A percentile compares a stretch with the other conserved stretches of the same genome.
Conservation (phyloP, 2,113 vertebrate species). For the Maccullochella peelii region DNA sequence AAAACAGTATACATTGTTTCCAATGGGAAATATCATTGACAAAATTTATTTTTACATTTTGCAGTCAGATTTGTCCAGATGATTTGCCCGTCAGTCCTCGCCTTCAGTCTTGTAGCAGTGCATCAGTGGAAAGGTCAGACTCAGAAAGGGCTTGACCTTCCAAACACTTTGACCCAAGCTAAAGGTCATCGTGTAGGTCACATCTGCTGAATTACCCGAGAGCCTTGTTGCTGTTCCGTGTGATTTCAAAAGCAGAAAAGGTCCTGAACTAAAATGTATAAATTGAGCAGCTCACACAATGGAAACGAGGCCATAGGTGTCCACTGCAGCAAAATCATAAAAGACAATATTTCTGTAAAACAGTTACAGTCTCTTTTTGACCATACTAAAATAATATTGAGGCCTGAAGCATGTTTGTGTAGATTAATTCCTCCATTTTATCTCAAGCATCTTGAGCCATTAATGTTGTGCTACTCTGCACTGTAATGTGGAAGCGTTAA, state of each 20-base stretch:
- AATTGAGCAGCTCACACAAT: not conserved
- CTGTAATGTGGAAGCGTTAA: conserved; percentile 17
- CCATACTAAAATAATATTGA: not conserved
- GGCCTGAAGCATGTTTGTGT: not conserved
- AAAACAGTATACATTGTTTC: not conserved
- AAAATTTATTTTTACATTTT: not conserved
- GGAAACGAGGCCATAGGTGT: not conserved
- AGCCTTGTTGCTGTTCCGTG: not conserved
- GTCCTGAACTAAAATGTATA: conserved; percentile 17
- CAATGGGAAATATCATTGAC: not conserved
- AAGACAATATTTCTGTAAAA: not conserved
- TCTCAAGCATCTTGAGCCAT: conserved; percentile 36
- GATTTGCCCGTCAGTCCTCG: not conserved
- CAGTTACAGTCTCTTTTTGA: not conserved
- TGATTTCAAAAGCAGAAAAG: conserved; percentile 35
- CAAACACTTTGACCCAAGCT: conserved; percentile 32
- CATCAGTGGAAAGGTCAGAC: conserved; percentile 37
- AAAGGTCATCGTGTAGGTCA: conserved; percentile 34
- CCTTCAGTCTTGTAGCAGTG: not conserved
- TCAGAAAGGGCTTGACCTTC: conserved; percentile 15
- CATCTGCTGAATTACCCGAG: conserved; percentile 19
- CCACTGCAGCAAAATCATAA: not conserved
- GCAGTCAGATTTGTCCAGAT: not conserved
- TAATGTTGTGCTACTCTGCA: conserved; percentile 33
- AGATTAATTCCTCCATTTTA: conserved; percentile 14